Evolutionary conservation across 1,140 invertebrate species (phyloP).

Genomic region (Pseudomyrmex dendroicus): DNA sequence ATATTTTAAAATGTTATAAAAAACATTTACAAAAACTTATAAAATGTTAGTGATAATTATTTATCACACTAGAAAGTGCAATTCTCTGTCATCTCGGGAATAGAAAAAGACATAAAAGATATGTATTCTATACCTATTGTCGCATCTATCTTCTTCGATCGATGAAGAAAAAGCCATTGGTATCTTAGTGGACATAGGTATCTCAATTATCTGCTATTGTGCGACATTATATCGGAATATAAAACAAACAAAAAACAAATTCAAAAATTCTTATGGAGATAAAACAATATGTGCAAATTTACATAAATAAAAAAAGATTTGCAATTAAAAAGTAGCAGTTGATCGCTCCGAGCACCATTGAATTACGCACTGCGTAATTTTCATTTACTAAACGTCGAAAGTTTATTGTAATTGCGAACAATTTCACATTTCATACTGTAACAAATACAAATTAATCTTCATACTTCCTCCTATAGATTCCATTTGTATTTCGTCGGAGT

Average conservation of each 20-base stretch:
- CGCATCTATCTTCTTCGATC: constrained; percentile 34
- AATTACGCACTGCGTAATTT: constrained; percentile 17
- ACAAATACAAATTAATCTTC: constrained; percentile 43
- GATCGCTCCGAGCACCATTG: background rate
- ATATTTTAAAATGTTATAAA: background rate
- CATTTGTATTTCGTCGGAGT: constrained; percentile 41
- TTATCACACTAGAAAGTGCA: background rate
- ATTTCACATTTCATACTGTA: constrained; percentile 29
- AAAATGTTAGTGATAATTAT: background rate
- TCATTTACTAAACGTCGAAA: constrained; percentile 11
- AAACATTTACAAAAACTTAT: background rate
- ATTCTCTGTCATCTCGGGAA: background rate
- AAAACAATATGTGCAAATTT: background rate
- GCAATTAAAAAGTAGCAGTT: background rate
- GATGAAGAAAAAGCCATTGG: constrained; percentile 29
- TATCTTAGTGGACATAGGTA: constrained; percentile 33
- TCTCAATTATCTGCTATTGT: constrained; percentile 21
- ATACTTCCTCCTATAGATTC: constrained; percentile 28
- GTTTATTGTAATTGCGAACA: constrained; percentile 17
- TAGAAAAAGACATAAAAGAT: background rate
- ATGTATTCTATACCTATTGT: background rate
- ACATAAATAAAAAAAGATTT: constrained; percentile 7
- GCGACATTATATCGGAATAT: constrained; percentile 15
- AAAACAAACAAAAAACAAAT: background rate
- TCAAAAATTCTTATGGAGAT: background rate